A percentile compares a stretch with the other conserved stretches of the same genome.
phyloP scores from a whole-genome alignment of 2,113 vertebrate species.

The Diadophis punctatus region DNA sequence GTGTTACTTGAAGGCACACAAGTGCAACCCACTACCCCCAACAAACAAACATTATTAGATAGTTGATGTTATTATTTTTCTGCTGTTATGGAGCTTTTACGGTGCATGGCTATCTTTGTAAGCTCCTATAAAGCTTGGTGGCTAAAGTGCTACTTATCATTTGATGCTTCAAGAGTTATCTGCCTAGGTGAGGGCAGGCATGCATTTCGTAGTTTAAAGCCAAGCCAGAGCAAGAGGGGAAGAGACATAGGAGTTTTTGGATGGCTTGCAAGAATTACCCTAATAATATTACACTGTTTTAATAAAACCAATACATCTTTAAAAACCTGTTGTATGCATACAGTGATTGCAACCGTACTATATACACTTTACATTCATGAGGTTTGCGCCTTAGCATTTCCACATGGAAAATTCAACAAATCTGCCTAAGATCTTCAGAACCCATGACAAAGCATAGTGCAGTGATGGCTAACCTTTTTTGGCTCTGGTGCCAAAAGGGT shows the following conservation, averaged over 20 bases:
- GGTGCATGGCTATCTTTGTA: not conserved
- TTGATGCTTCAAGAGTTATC: constrained; percentile 41
- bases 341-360: not conserved
- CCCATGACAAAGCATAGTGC: not conserved
- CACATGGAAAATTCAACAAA: not conserved
- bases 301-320: not conserved
- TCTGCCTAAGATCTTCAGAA: not conserved
- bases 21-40: not conserved
- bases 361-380: not conserved
- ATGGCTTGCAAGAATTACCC: not conserved
- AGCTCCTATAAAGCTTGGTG: not conserved
- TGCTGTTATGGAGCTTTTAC: not conserved
- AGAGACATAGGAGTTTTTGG: not conserved
- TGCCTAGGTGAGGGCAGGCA: not conserved
- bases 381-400: not conserved
- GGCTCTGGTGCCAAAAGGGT: no score
- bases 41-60: not conserved
- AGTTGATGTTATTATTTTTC: not conserved
- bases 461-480: no score
- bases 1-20: not conserved
- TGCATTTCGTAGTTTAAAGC: not conserved
- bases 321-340: not conserved
- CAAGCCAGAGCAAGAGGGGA: not conserved
- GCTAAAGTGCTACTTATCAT: constrained; percentile 65
- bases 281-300: not conserved